phyloP scores from a whole-genome alignment of 1,140 invertebrate genomes.

The Drosophila malerkotliana region DNA sequence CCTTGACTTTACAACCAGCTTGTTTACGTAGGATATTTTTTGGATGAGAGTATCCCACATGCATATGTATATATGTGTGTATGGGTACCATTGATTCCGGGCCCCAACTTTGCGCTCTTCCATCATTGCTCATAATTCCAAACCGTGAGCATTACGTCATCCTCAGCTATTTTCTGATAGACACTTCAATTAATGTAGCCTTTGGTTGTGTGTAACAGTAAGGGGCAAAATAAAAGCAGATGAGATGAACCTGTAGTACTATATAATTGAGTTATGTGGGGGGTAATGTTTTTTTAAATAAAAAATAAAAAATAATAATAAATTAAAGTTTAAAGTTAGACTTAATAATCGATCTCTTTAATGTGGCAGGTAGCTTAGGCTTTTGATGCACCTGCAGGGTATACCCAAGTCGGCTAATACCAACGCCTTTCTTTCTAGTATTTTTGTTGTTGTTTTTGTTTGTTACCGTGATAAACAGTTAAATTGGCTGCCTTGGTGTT shows the following conservation, averaged over 20 bases:
- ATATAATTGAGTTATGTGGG: neutral
- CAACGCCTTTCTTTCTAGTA: conserved; percentile 13
- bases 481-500: conserved; percentile 57
- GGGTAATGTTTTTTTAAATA: conserved; percentile 29
- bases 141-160: conserved; percentile 76
- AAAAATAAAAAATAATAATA: neutral
- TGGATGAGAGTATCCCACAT: neutral
- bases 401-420: neutral
- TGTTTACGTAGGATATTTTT: conserved; percentile 27
- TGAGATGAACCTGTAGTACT: neutral
- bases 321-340: too few species aligned
- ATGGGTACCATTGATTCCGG: conserved; percentile 7
- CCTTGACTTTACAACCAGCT: conserved; percentile 60
- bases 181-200: conserved; percentile 72
- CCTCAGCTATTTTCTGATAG: conserved; percentile 79
- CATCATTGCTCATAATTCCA: conserved; percentile 70
- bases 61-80: neutral
- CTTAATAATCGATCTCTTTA: too few species aligned
- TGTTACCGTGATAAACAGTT: conserved; percentile 71
- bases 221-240: neutral
- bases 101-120: conserved; percentile 14
- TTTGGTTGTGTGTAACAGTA: neutral
- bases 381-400: neutral
- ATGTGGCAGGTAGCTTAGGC: too few species aligned
- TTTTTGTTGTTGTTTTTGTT: conserved; percentile 55